Base-by-base conservation (phyloP, 2,113 vertebrate species). In the Neogobius melanostomus region DNA sequence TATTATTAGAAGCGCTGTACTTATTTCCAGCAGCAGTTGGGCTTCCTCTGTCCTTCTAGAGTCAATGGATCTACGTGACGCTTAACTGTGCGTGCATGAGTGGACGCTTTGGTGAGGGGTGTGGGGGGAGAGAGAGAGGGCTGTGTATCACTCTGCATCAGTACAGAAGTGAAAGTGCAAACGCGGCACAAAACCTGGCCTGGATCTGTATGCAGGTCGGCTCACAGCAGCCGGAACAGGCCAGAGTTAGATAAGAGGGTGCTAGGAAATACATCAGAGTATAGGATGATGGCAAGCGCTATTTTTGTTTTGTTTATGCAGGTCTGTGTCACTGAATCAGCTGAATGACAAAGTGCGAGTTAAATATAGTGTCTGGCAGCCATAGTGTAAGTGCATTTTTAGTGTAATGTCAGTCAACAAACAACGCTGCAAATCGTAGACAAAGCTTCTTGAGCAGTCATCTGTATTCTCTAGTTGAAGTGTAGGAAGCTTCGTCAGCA, bases 161-260 rank as follows among this genome's bases (percentile, higher is more conserved):
- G 69, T 75, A 74, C 84, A 82, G 65, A 79, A 74, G 75, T 60
- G 77, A 89, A 84, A 90, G 74, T 81, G 88, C 76, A 0, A 47
- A 87, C 43, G 17, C 44, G 0, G 79, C 83, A 87, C 76, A 79
- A 80, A 80, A 75, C 74, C 78, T 2, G 12, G 75, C 57, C 85
- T 74, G 69, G 71, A 77, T 88, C 74, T 82, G 80, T 72, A 79
- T 83, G 76, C 79, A 76, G 81, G 83, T 75, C 74, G 72, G 75
- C 64, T 81, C 72, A 69, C 77, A 77, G 70, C 69, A 79, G 67
- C 54, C 8, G 63, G 71, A 80, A 74, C 17, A 64, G 73, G 64
- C 57, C 61, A 8, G 62, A 77, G 68, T 69, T 56, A 71, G 46
- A 80, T 70, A 76, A 82, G 63, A 77, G 63, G 46, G 12, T 21